Conservation (phyloP, 2,888 invertebrate species). For the Sturmia bella region DNA sequence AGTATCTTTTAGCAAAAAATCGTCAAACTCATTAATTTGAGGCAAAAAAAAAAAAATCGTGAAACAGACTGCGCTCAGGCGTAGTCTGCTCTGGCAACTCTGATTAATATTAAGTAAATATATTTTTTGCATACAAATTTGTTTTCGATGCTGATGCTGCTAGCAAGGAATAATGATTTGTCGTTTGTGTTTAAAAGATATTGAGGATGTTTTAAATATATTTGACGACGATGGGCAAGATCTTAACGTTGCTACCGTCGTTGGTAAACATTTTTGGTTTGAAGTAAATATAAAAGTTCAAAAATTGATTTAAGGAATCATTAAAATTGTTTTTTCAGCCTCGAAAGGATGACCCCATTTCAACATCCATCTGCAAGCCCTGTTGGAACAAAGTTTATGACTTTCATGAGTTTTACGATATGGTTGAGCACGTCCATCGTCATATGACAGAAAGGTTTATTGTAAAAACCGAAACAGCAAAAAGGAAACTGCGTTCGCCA, state of each 20-base stretch:
- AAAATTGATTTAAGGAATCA: background rate
- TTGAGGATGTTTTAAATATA: constrained; percentile 77
- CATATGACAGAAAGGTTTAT: constrained; percentile 77
- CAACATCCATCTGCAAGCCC: constrained; percentile 77
- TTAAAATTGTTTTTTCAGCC: constrained; percentile 67
- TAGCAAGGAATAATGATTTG: constrained; percentile 76
- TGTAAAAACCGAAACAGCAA: constrained; percentile 67
- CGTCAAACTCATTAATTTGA: too few relatives aligned
- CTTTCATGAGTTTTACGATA: constrained; percentile 68
- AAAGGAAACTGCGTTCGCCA: constrained; percentile 29
- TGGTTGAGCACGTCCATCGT: constrained; percentile 70
- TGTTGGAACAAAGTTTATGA: constrained; percentile 68
- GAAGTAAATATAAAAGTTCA: constrained; percentile 72
- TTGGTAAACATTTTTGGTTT: constrained; percentile 81
- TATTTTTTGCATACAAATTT: too few relatives aligned
- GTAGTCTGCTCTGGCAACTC: too few relatives aligned
- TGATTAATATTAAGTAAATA: too few relatives aligned
- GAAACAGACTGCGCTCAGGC: too few relatives aligned
- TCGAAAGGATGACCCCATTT: constrained; percentile 75
- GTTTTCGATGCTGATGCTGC: background rate
- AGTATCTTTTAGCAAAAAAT: too few relatives aligned
- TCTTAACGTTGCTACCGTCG: constrained; percentile 75
- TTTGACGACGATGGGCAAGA: constrained; percentile 76
- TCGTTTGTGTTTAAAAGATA: constrained; percentile 78
- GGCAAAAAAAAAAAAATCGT: too few relatives aligned